Percentiles rank a stretch among this genome's conserved stretches.
Evolutionary conservation across 2,113 vertebrate species (phyloP).

Genomic region (Sialia sialis): DNA sequence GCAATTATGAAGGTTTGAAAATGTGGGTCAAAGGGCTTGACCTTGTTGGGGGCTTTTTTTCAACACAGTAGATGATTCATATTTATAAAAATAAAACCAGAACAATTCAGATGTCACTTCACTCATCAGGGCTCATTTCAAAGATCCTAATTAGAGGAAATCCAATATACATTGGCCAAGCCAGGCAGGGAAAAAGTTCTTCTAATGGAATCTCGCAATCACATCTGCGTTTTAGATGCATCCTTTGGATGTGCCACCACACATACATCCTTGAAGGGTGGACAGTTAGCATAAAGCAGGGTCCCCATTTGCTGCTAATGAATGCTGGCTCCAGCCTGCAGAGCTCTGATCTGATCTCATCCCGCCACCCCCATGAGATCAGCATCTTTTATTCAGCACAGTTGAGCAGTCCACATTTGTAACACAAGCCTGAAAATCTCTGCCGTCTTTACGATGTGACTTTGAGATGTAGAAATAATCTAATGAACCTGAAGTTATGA

Average conservation of each 20-base stretch:
- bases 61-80: neutral
- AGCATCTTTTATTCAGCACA: neutral
- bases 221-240: neutral
- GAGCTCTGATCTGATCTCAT: neutral
- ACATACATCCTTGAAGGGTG: neutral
- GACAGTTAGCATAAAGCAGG: neutral
- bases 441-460: neutral
- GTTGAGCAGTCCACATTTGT: neutral
- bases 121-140: neutral
- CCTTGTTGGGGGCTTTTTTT: neutral
- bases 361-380: neutral
- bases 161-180: neutral
- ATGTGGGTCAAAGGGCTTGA: neutral
- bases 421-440: neutral
- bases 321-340: neutral
- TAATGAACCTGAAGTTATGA: neutral
- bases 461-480: neutral
- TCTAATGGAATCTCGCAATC: neutral
- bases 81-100: slow-evolving; percentile 16
- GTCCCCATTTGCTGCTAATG: neutral
- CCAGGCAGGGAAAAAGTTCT: neutral
- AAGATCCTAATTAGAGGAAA: slow-evolving; percentile 5
- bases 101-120: neutral
- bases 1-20: neutral
- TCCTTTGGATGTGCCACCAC: neutral